These are phyloP conservation scores for Misgurnus mizolepis DNA, from an alignment of 2,113 vertebrate genomes.

Conservation along the genomic window DNA sequence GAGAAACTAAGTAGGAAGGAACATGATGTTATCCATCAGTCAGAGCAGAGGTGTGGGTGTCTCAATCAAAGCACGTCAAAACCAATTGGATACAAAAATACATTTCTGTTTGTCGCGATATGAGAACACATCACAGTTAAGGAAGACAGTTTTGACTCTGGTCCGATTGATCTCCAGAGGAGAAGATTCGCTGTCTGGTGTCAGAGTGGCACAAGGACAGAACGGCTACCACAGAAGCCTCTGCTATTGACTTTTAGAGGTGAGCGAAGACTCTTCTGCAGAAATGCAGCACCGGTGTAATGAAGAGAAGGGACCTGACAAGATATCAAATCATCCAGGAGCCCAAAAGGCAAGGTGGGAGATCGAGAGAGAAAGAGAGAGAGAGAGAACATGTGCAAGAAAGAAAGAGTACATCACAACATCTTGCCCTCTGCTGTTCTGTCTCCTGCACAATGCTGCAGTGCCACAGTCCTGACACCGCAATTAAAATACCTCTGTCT, in stretches of 20 bases:
- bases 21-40: too few relatives aligned
- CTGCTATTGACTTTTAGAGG: conserved; percentile 50
- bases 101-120: not conserved
- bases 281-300: conserved; percentile 50
- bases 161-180: conserved; percentile 23
- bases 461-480: conserved; percentile 67
- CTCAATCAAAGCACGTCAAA: too few relatives aligned
- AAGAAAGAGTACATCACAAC: conserved; percentile 22
- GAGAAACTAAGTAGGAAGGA: too few relatives aligned
- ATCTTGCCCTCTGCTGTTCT: conserved; percentile 29
- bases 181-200: conserved; percentile 30
- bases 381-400: conserved; percentile 1
- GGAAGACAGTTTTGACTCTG: not conserved
- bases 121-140: not conserved
- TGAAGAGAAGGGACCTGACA: conserved; percentile 56
- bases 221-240: conserved; percentile 2
- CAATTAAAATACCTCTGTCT: conserved; percentile 71
- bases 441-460: conserved; percentile 1
- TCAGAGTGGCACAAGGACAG: conserved; percentile 39
- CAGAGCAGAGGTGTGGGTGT: too few relatives aligned
- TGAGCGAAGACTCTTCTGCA: conserved; percentile 47
- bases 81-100: not conserved
- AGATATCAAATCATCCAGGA: conserved; percentile 58
- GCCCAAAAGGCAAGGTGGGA: conserved; percentile 6
- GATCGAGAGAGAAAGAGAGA: not conserved